phyloP scores from a whole-genome alignment of 2,797 vertebrate genomes.

The Gymnodraco acuticeps region DNA sequence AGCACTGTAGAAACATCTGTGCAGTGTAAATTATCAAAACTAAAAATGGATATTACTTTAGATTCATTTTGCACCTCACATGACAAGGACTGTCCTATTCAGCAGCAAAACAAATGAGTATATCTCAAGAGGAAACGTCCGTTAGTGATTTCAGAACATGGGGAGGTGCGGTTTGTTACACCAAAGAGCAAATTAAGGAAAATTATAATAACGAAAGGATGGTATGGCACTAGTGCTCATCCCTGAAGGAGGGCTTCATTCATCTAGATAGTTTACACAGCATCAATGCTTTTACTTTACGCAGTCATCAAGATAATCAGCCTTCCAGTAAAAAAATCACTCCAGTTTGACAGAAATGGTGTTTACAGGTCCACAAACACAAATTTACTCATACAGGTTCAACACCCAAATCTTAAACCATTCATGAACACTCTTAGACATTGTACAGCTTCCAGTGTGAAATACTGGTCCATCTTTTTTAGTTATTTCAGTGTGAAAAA shows the following conservation, averaged over 20 bases:
- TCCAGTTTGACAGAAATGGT: constrained; percentile 70
- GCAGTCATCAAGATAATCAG: constrained; percentile 82
- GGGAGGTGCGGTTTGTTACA: constrained; percentile 42
- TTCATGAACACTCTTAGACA: constrained; percentile 56
- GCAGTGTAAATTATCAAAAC: constrained; percentile 90
- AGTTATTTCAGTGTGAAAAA: constrained; percentile 22
- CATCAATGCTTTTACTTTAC: constrained; percentile 43
- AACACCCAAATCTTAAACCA: constrained; percentile 44
- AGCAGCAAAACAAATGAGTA: constrained; percentile 85
- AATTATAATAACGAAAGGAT: constrained; percentile 38
- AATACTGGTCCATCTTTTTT: constrained; percentile 55
- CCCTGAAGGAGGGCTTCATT: constrained; percentile 86
- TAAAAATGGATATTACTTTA: constrained; percentile 84
- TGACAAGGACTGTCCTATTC: constrained; percentile 88
- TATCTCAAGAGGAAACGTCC: constrained; percentile 68
- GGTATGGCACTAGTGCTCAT: constrained; percentile 82
- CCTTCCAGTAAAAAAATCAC: constrained; percentile 75
- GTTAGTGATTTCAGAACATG: constrained; percentile 66
- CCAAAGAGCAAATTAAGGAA: constrained; percentile 53
- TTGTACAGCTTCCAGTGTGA: constrained; percentile 56
- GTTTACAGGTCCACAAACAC: constrained; percentile 60
- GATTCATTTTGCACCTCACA: constrained; percentile 85
- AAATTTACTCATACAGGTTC: constrained; percentile 51
- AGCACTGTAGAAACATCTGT: constrained; percentile 90
- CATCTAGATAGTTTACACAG: constrained; percentile 76